Percentiles rank a stretch among this genome's conserved stretches.
Conservation (phyloP, 2,113 vertebrate genomes). For the Gobius niger region DNA sequence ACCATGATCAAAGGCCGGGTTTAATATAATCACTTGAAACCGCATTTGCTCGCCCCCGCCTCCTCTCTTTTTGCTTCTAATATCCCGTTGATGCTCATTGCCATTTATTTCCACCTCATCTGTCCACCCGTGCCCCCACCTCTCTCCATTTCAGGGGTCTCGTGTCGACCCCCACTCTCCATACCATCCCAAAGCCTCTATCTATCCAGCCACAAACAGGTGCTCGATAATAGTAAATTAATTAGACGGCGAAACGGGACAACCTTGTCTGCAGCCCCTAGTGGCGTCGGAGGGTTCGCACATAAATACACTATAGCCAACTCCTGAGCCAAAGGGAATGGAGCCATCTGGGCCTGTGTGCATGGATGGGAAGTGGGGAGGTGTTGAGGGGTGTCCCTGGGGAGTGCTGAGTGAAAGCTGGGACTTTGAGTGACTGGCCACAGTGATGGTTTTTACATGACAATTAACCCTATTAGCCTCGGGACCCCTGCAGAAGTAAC, state of each 20-base stretch:
- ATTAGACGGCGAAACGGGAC: slow-evolving; percentile 95
- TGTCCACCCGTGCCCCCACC: slow-evolving; percentile 53
- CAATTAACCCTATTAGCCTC: slow-evolving; percentile 99
- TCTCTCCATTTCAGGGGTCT: slow-evolving; percentile 52
- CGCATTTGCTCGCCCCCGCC: slow-evolving; percentile 87
- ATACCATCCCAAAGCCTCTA: slow-evolving; percentile 75
- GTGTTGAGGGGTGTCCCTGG: slow-evolving; percentile 77
- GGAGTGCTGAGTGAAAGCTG: slow-evolving; percentile 63
- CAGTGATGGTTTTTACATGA: slow-evolving; percentile 91
- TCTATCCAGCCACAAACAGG: slow-evolving; percentile 94
- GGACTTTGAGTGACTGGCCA: slow-evolving; percentile 60
- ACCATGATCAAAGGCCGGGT: slow-evolving; percentile 97
- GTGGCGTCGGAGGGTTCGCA: slow-evolving; percentile 84
- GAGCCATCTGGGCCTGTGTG: slow-evolving; percentile 88
- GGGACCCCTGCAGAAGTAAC: slow-evolving; percentile 28
- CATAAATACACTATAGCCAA: slow-evolving; percentile 8
- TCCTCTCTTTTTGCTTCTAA: background rate
- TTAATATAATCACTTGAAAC: slow-evolving; percentile 99
- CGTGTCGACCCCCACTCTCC: slow-evolving; percentile 53
- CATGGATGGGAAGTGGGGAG: background rate
- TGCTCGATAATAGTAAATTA: slow-evolving; percentile 99
- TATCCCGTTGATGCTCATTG: slow-evolving; percentile 32
- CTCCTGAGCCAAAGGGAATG: slow-evolving; percentile 83
- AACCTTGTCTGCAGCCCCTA: slow-evolving; percentile 90
- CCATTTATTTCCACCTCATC: slow-evolving; percentile 40